A percentile compares a stretch with the other conserved stretches of the same genome.
phyloP scores from a whole-genome alignment of 2,888 invertebrate species.

The Drosophila parthenogenetica region DNA sequence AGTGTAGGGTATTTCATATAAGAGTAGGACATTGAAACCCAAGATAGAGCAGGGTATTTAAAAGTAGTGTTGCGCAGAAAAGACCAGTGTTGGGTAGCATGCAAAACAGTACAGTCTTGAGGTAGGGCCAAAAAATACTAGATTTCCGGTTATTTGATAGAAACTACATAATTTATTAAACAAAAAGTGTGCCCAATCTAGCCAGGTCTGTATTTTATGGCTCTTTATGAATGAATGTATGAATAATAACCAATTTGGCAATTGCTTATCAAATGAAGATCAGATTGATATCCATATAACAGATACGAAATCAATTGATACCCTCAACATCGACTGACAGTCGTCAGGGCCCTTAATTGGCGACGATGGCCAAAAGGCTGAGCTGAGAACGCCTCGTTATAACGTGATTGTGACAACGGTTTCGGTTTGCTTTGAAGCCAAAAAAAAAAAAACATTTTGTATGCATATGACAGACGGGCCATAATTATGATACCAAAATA shows the following conservation, averaged over 20 bases:
- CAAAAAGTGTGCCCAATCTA: too few species aligned
- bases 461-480: conserved; percentile 38
- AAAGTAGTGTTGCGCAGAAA: background rate
- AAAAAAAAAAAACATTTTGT: conserved; percentile 36
- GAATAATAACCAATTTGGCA: conserved; percentile 2
- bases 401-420: conserved; percentile 5
- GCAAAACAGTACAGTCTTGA: too few species aligned
- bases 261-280: conserved; percentile 24
- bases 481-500: conserved; percentile 45
- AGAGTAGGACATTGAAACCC: too few species aligned
- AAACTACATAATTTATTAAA: too few species aligned
- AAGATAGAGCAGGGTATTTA: background rate
- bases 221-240: background rate
- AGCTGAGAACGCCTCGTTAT: conserved; percentile 6
- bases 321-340: conserved; percentile 6
- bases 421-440: conserved; percentile 47
- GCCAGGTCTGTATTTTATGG: background rate
- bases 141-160: too few species aligned
- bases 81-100: too few species aligned
- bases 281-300: conserved; percentile 3
- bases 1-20: background rate
- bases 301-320: conserved; percentile 5
- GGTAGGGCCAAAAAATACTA: too few species aligned
- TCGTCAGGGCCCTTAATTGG: conserved; percentile 13
- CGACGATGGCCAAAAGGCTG: conserved; percentile 6